Evolutionary conservation across 1,140 invertebrate species (phyloP), one percentile per base, ranked within the genome.

Genomic region (Vanessa atalanta): DNA sequence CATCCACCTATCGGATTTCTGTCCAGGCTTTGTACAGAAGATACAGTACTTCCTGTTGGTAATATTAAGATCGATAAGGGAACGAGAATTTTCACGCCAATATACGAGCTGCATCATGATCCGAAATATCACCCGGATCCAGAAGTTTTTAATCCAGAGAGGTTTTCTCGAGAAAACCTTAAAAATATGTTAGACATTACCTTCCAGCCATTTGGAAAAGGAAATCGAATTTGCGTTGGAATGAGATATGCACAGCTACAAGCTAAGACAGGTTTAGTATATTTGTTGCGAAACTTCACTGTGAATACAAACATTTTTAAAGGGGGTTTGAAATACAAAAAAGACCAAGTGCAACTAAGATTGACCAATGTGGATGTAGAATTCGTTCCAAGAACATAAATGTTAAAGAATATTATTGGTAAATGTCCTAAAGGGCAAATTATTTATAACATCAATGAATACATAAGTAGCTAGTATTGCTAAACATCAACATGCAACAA

Each of bases 201-300:
- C 16, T 95, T 93, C 75, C 83, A 95, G 72, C 95, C 95, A 0
- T 96, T 96, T 80, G 95, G 94, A 14, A 93, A 93, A 70, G 95
- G 95, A 3, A 90, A 91, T 4, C 83, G 95, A 50, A 90, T 93
- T 69, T 95, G 95, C 77, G 93, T 95, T 71, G 95, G 94, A 20
- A 89, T 91, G 79, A 85, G 93, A 77, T 94, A 94, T 74, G 94
- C 94, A 0, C 71, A 89, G 23, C 65, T 93, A 72, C 92, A 93
- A 53, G 51, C 90, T 2, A 90, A 91, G 69, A 70, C 89, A 31
- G 88, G 92, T 0, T 60, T 93, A 23, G 78, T 85, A 0, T 76
- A 83, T 57, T 48, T 93, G 1, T 68, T 93, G n/a, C 68, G 84
- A 3, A 73, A 86, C 20, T 92, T 84, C 47, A 74, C 82, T n/a